Conservation (phyloP, 2,113 vertebrate species). For the Hippocampus zosterae region DNA sequence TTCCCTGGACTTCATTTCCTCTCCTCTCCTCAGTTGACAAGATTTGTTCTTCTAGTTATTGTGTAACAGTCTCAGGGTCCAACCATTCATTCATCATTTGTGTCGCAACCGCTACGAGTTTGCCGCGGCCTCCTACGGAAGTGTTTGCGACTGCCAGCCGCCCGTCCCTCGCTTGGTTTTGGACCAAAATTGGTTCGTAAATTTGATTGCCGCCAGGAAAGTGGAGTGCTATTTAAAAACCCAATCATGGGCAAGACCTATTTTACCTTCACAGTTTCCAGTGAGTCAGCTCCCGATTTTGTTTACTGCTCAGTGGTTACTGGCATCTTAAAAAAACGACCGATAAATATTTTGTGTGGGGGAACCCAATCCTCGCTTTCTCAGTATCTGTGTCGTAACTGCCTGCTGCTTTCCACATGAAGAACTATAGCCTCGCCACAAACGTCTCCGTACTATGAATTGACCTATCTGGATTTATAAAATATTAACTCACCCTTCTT, state of each 20-base stretch:
- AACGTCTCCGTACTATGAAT: constrained; percentile 23
- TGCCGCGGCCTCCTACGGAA: background rate
- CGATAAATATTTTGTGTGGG: constrained; percentile 7
- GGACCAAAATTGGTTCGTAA: constrained; percentile 40
- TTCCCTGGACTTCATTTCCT: constrained; percentile 21
- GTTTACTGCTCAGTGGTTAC: constrained; percentile 34
- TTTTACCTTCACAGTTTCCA: constrained; percentile 46
- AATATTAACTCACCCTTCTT: constrained; percentile 43
- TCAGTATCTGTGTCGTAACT: constrained; percentile 12
- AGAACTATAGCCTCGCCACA: constrained; percentile 14
- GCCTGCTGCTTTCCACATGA: constrained; percentile 16
- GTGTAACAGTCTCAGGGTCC: constrained; percentile 38
- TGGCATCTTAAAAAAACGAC: constrained; percentile 25
- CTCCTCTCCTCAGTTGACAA: constrained; percentile 20
- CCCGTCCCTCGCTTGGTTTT: background rate
- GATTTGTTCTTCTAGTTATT: constrained; percentile 32
- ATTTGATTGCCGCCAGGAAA: constrained; percentile 39
- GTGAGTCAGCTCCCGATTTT: constrained; percentile 35
- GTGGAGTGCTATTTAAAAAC: constrained; percentile 39
- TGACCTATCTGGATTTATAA: constrained; percentile 39
- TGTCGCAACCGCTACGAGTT: constrained; percentile 22
- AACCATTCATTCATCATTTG: background rate
- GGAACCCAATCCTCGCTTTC: constrained; percentile 10
- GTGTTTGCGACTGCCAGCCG: background rate
- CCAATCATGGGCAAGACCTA: constrained; percentile 24